Conservation (phyloP, 2,888 invertebrate genomes). For the Julus scanicus region DNA sequence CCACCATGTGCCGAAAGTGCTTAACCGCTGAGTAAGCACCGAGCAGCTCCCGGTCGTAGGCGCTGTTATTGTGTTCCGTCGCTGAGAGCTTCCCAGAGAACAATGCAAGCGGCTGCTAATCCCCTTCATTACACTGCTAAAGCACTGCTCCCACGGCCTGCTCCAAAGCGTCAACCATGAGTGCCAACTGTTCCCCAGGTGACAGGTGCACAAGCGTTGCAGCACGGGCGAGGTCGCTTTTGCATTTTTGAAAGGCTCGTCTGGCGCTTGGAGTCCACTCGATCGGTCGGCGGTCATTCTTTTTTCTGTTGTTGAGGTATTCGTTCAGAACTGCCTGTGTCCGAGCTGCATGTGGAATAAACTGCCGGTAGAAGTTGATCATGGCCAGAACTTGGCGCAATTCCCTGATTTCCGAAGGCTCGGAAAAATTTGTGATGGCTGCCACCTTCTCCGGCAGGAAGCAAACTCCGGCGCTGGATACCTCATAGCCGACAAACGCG, state of each 20-base stretch:
- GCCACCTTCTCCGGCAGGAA: slow-evolving; percentile 52
- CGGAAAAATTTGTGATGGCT: slow-evolving; percentile 55
- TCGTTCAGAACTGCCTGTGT: background rate
- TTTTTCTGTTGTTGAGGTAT: background rate
- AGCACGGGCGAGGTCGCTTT: background rate
- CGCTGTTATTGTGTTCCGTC: slow-evolving; percentile 61
- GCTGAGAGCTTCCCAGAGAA: slow-evolving; percentile 61
- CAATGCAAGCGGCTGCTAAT: slow-evolving; percentile 61
- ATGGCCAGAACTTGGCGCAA: background rate
- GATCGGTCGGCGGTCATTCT: slow-evolving; percentile 18
- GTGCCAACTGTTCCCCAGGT: background rate
- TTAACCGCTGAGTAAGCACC: slow-evolving; percentile 55
- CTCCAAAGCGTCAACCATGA: slow-evolving; percentile 65
- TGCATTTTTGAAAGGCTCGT: background rate
- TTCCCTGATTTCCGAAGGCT: slow-evolving; percentile 29
- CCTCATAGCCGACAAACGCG: slow-evolving; percentile 59
- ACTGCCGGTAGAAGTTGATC: background rate
- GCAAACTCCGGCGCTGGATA: slow-evolving; percentile 52
- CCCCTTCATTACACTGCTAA: slow-evolving; percentile 59
- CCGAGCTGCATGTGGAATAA: no score
- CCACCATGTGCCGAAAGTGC: slow-evolving; percentile 60
- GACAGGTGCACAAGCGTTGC: slow-evolving; percentile 9
- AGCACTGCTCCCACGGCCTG: slow-evolving; percentile 61
- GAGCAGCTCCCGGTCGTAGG: slow-evolving; percentile 60
- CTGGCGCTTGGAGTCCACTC: background rate